Base-by-base conservation (phyloP, 2,113 vertebrate species). In the Lampris incognitus region DNA sequence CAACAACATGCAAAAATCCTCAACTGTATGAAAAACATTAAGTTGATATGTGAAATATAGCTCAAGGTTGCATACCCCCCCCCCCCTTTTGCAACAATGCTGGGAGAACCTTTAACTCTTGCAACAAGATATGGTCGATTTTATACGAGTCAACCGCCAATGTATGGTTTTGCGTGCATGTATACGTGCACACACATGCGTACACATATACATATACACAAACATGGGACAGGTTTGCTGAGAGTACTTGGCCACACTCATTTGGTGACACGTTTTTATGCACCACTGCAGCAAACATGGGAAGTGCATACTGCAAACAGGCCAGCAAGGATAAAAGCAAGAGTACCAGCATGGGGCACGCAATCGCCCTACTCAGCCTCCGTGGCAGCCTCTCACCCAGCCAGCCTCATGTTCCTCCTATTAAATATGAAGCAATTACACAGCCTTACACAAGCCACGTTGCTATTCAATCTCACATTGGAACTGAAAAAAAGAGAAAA, bases 351-450 rank as follows among this genome's bases (percentile, higher is more conserved):
- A 52, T 0, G 1, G 67, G 71, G 60, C 84, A 90, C 78, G 84
- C 87, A 80, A 87, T 69, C 48, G 6, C 76, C 74, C 36, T 62
- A 6, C 68, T 55, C 68, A 66, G 38, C 24, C 24, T 82, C 82
- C 77, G 64, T 66, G 64, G 66, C 76, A 52, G 78, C 84, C 69
- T 74, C 87, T 78, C 84, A 79, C 65, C 67, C 76, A 67, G 76
- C 60, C 74, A 9, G 44, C 73, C 71, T 64, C 80, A 82, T 86
- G 85, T 90, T 92, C 88, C 68, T 74, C 65, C 40, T 83, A 93
- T 93, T 86, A 93, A 92, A 94, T 88, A 92, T 93, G 86, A 86
- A 93, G 79, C 82, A 61, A 82, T 92, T 89, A 88, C 86, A 91
- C 73, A 48, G 58, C 70, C 74, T 63, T 64, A 73, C 54, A 83